Percentiles rank a stretch among this genome's conserved stretches.
These are phyloP conservation scores for Liopterus haemorrhoidalis DNA, from an alignment of 2,888 invertebrate genomes.

Conservation along the genomic window DNA sequence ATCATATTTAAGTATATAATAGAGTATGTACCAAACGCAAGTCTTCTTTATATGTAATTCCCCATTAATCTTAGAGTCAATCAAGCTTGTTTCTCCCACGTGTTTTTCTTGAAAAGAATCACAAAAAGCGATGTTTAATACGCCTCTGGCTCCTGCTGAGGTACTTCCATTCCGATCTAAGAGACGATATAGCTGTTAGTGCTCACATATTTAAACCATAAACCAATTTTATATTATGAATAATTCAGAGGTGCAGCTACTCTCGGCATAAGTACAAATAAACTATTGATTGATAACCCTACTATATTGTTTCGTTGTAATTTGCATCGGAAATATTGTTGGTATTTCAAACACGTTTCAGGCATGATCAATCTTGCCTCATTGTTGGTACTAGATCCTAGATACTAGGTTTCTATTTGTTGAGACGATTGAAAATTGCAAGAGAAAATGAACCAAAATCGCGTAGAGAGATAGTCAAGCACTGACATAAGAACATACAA, in stretches of 20 bases:
- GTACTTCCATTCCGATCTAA: constrained; percentile 3
- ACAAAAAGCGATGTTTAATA: constrained; percentile 13
- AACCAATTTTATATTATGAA: constrained; percentile 36
- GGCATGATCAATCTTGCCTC: no score
- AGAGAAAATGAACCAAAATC: no score
- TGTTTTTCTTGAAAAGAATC: neutral
- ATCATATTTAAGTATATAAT: no score
- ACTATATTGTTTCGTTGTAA: constrained; percentile 15
- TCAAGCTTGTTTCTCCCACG: neutral
- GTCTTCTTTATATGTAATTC: neutral
- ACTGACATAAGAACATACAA: no score
- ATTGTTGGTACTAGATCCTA: no score
- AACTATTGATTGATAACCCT: no score
- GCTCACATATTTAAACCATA: constrained; percentile 33
- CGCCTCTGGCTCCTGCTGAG: constrained; percentile 12
- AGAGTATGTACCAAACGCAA: no score
- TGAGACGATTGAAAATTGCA: no score
- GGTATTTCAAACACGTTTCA: no score
- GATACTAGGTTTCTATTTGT: no score
- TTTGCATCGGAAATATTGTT: constrained; percentile 11
- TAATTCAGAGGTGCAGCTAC: constrained; percentile 33
- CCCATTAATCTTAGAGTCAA: neutral
- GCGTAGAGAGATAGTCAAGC: no score
- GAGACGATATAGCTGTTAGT: constrained; percentile 33
- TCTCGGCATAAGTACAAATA: constrained; percentile 32